phyloP scores from a whole-genome alignment of 2,888 invertebrate species.

The Drosophila acutilabella region DNA sequence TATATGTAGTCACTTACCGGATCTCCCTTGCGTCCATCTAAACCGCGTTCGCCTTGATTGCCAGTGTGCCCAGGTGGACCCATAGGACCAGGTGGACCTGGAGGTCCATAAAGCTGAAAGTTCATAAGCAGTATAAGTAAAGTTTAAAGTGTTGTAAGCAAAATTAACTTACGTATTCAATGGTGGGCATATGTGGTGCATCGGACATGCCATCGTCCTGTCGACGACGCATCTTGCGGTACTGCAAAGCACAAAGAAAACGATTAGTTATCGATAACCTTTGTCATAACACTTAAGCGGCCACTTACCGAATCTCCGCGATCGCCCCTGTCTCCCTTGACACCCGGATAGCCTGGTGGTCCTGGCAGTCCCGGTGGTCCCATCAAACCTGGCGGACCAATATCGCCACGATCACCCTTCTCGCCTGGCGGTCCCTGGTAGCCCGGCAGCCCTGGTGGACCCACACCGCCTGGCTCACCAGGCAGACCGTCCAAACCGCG shows the following conservation, averaged over 20 bases:
- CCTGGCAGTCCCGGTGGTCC: slow-evolving; percentile 95
- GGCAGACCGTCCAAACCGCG: slow-evolving; percentile 90
- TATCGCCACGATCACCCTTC: slow-evolving; percentile 92
- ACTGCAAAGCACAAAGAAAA: slow-evolving; percentile 79
- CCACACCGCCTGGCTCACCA: slow-evolving; percentile 93
- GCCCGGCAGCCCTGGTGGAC: slow-evolving; percentile 92
- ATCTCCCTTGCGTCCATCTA: slow-evolving; percentile 92
- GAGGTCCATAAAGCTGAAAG: slow-evolving; percentile 87
- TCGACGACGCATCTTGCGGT: slow-evolving; percentile 85
- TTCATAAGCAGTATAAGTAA: neutral
- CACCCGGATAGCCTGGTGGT: slow-evolving; percentile 94
- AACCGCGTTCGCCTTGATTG: slow-evolving; percentile 87
- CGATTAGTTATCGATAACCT: neutral
- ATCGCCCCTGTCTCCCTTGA: slow-evolving; percentile 96
- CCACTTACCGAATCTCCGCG: slow-evolving; percentile 95
- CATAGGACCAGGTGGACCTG: slow-evolving; percentile 87
- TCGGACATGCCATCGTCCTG: slow-evolving; percentile 85
- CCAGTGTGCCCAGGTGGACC: slow-evolving; percentile 89
- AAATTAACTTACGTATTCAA: slow-evolving; percentile 84
- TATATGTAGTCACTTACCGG: slow-evolving; percentile 86
- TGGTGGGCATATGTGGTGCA: slow-evolving; percentile 84
- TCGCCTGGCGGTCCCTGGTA: slow-evolving; percentile 94
- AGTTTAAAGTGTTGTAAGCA: neutral
- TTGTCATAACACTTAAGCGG: neutral
- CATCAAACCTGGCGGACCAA: slow-evolving; percentile 97